These are phyloP conservation scores for Stichopus chloronotus DNA, from an alignment of 35 echinoderm and acorn worm genomes.

Conservation along the genomic window DNA sequence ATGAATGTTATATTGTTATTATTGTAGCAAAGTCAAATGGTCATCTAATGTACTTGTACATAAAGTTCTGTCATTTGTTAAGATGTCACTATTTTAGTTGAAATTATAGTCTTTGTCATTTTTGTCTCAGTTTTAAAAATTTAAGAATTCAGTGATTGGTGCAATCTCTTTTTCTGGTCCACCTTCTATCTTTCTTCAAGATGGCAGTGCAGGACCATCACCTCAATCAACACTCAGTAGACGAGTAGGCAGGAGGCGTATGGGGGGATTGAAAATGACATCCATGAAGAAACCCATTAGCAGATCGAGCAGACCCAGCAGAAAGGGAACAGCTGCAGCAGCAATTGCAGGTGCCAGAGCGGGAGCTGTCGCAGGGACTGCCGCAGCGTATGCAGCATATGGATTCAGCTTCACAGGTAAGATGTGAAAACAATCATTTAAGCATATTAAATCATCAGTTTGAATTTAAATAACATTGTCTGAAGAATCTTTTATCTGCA, in stretches of 20 bases:
- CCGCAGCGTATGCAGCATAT: slow-evolving; percentile 97
- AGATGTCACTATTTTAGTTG: no score
- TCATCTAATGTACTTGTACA: no score
- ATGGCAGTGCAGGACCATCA: slow-evolving; percentile 3
- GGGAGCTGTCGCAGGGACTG: slow-evolving; percentile 91
- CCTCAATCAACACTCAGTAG: not conserved
- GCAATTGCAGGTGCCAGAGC: slow-evolving; percentile 98
- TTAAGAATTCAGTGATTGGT: no score
- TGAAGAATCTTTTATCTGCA: no score
- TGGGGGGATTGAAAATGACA: slow-evolving; percentile 46
- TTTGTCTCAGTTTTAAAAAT: no score
- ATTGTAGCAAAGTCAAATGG: no score
- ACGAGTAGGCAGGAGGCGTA: slow-evolving; percentile 29
- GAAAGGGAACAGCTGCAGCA: slow-evolving; percentile 84
- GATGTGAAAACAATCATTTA: not conserved
- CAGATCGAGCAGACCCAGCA: slow-evolving; percentile 66
- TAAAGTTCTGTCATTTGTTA: no score
- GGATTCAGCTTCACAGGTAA: slow-evolving; percentile 94
- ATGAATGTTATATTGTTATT: no score
- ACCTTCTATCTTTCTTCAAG: slow-evolving; percentile 1
- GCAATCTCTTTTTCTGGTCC: no score
- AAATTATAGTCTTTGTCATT: no score
- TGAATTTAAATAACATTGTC: no score
- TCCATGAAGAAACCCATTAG: slow-evolving; percentile 71
- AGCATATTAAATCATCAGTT: no score